Base-by-base conservation (phyloP, 2,113 vertebrate genomes). In the Ramphastos sulfuratus region DNA sequence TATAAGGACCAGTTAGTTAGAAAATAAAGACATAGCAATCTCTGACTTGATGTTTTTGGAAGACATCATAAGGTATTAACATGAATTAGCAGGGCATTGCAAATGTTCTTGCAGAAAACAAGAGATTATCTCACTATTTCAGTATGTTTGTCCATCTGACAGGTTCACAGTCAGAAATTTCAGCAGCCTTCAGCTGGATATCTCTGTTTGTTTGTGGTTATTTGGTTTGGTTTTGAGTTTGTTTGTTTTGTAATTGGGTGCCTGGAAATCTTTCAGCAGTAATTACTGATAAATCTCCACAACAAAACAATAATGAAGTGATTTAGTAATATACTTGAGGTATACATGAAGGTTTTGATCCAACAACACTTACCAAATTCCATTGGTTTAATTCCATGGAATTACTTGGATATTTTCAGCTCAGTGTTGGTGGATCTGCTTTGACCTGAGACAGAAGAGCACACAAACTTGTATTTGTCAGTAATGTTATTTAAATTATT, bases 91-190 rank as follows among this genome's bases (percentile, higher is more conserved):
- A 90, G 71, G 73, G 23, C 23, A 44, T 13, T 92, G 59, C 42
- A 93, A 82, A 87, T 75, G n/a, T 48, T 69, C 76, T 90, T 85
- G 42, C 13, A 87, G 31, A 92, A 91, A 90, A 87, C 71, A 93
- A 84, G 18, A 82, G 7, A 4, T 88, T 96, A 50, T 61, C 24
- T 78, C 17, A 33, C 74, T 44, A 80, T 60, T 85, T 90, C 64
- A 48, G 12, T 48, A 37, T 91, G 33, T 73, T 92, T 90, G 50
- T 80, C 78, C 9, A 50, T 46, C 52, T 76, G 46, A 59, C 3
- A 90, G 73, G 17, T 91, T 91, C 12, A 35, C 56, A 50, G 20
- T 74, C 60, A 70, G 35, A 85, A 93, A 80, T 74, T 67, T 16
- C 92, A 60, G 25, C 89, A 89, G 30, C 46, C 12, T 82, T 84